Evolutionary conservation across 2,888 invertebrate species (phyloP).

Genomic region (Sylvicola cinctus): DNA sequence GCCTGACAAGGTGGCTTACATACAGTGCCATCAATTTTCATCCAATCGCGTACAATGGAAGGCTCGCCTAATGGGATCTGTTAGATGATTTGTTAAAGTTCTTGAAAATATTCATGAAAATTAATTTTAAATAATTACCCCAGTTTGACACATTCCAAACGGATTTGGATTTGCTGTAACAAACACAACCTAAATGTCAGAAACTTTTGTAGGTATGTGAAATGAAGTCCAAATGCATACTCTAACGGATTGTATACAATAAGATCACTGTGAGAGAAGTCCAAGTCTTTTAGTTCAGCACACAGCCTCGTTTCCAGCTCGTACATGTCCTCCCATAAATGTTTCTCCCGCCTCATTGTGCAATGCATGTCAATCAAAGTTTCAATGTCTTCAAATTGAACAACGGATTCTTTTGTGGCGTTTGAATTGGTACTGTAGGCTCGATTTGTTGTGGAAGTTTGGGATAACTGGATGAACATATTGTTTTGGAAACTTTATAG

Average conservation of each 20-base stretch:
- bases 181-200: constrained; percentile 53
- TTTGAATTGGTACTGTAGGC: too few species aligned
- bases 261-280: too few species aligned
- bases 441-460: too few species aligned
- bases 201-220: constrained; percentile 50
- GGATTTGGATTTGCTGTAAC: constrained; percentile 93
- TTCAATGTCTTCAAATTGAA: too few species aligned
- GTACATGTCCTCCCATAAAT: too few species aligned
- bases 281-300: too few species aligned
- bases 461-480: too few species aligned
- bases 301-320: too few species aligned
- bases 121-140: constrained; percentile 32
- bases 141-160: constrained; percentile 90
- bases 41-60: constrained; percentile 51
- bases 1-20: constrained; percentile 46
- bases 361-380: too few species aligned
- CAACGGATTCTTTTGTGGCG: too few species aligned
- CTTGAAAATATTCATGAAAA: background rate
- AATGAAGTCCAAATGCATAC: constrained; percentile 63
- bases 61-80: constrained; percentile 87
- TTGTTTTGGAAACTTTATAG: too few species aligned
- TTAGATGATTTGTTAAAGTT: constrained; percentile 1
- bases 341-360: too few species aligned
- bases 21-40: constrained; percentile 48
- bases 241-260: constrained; percentile 80